A percentile compares a stretch with the other conserved stretches of the same genome.
These are phyloP conservation scores for Solenopsis invicta DNA, from an alignment of 1,140 invertebrate genomes.

Conservation along the genomic window DNA sequence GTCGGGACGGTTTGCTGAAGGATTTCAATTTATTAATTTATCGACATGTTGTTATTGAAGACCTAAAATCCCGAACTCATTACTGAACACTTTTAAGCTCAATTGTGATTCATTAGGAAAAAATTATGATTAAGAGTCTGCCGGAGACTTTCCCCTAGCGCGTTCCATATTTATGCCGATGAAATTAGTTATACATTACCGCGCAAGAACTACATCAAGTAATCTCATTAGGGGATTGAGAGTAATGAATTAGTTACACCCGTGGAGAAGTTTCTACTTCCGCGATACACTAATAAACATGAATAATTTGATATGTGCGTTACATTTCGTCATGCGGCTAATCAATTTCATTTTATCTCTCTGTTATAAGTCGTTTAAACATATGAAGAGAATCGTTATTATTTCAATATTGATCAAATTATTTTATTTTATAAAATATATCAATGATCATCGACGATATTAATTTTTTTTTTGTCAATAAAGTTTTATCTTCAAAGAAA, in stretches of 20 bases:
- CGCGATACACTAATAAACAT: slow-evolving; percentile 39
- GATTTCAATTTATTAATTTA: slow-evolving; percentile 31
- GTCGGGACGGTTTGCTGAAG: neutral
- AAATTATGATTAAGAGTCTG: slow-evolving; percentile 41
- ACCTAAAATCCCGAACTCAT: slow-evolving; percentile 23
- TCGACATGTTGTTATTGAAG: neutral
- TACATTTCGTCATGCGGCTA: slow-evolving; percentile 40
- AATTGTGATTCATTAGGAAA: slow-evolving; percentile 35
- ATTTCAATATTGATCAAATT: slow-evolving; percentile 2
- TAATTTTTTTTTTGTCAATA: neutral
- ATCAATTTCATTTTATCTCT: slow-evolving; percentile 21
- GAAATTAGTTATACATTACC: slow-evolving; percentile 59
- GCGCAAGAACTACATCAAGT: slow-evolving; percentile 1
- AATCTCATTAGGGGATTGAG: slow-evolving; percentile 65
- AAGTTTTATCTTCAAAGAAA: neutral
- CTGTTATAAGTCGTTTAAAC: too few relatives aligned
- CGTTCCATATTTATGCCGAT: neutral
- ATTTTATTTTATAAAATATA: neutral
- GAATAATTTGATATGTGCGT: slow-evolving; percentile 52
- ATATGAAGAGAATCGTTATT: slow-evolving; percentile 9
- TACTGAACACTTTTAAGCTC: neutral
- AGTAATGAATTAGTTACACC: slow-evolving; percentile 62
- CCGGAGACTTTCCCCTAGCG: neutral
- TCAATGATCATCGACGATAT: neutral
- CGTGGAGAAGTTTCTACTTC: slow-evolving; percentile 16